phyloP scores from a whole-genome alignment of 2,797 vertebrate genomes.

The Leptoclinus maculatus region DNA sequence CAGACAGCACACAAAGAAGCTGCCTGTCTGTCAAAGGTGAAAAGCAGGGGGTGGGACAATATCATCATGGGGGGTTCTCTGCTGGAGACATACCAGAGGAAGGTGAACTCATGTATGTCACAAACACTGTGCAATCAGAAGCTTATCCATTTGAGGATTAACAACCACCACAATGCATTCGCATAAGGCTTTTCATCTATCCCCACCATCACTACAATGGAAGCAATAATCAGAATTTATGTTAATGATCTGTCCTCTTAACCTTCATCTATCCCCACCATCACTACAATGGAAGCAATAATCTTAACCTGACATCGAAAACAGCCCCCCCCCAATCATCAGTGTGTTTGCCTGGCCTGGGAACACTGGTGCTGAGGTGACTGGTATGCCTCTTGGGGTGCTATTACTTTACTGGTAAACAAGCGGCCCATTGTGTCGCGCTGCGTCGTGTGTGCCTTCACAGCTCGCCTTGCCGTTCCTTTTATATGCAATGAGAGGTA shows the following conservation, averaged over 20 bases:
- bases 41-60: conserved; percentile 45
- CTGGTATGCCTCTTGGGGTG: conserved; percentile 83
- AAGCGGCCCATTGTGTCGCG: conserved; percentile 89
- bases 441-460: conserved; percentile 79
- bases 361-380: conserved; percentile 83
- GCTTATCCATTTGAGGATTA: conserved; percentile 62
- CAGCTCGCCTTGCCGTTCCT: conserved; percentile 72
- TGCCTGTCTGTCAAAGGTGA: conserved; percentile 50
- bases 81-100: conserved; percentile 1
- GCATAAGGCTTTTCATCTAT: conserved; percentile 41
- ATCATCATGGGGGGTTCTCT: conserved; percentile 3
- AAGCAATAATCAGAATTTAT: conserved; percentile 55
- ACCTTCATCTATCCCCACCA: conserved; percentile 46
- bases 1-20: conserved; percentile 64
- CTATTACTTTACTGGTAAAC: conserved; percentile 90
- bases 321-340: conserved; percentile 47
- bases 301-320: conserved; percentile 66
- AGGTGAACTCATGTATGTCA: conserved; percentile 18
- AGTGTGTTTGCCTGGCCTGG: conserved; percentile 76
- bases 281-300: conserved; percentile 47
- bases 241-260: conserved; percentile 60
- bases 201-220: conserved; percentile 47
- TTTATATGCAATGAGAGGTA: conserved; percentile 88
- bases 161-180: conserved; percentile 44
- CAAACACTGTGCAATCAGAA: conserved; percentile 51